Base-by-base conservation (phyloP, 2,888 invertebrate species). In the Agrilus cyanescens region DNA sequence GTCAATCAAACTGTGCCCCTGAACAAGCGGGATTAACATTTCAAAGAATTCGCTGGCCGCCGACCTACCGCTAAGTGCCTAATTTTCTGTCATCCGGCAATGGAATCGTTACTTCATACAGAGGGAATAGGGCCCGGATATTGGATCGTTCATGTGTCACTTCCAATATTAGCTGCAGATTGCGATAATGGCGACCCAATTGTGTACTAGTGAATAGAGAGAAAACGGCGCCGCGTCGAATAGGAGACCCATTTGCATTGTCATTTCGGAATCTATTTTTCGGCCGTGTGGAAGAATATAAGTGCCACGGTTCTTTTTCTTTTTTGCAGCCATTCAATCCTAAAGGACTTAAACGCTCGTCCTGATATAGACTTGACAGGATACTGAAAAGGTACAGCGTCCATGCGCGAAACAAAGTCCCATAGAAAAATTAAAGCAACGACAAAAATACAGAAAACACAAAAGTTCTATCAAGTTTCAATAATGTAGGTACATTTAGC, bases 11-110 rank as follows among this genome's bases (percentile, higher is more conserved):
- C 44, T 45, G 12, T 36, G 31, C 37, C 12, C 38, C 25, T 34
- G 20, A 25, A 32, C 37, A 15, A 20, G 46, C 46, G 41, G 47
- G 62, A 62, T 63, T 63, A 62, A 47, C 62, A 62, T 62, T 61
- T 61, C 60, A 62, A 62, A 63, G 57, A 54, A 54, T 51, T 54
- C 59, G 57, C 54, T 50, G 53, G 50, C 46, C 47, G 38, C 43
- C 57, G 58, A 59, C 59, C 58, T 55, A 59, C 60, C 59, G 56
- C 61, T 61, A 63, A 62, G 61, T 62, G 62, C 61, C 61, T 60
- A 62, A 62, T 62, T 63, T 59, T 53, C 58, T 60, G 61, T 61
- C 61, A 59, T 57, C 58, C 52, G 53, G 59, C 58, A 57, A 59
- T 60, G 57, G 56, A 54, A 58, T 55, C 53, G 58, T 53, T 51